These are phyloP conservation scores for Etia nguti DNA, from an alignment of 2,113 vertebrate genomes.

Conservation along the genomic window DNA sequence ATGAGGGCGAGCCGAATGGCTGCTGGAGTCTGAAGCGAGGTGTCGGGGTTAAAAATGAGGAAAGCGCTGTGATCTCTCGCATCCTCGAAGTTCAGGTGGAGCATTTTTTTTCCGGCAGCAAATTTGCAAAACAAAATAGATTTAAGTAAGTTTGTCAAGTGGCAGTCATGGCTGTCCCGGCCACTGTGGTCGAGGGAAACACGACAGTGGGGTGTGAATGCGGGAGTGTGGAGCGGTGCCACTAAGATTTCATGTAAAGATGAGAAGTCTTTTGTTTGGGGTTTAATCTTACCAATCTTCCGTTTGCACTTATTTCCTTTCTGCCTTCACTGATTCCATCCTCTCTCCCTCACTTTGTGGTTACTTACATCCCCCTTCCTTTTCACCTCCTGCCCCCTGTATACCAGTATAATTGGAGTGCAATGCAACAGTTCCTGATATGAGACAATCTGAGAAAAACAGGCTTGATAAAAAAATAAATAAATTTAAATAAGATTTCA, in stretches of 20 bases:
- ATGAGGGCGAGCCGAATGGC: no score
- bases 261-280: conserved; percentile 58
- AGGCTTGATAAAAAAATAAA: background rate
- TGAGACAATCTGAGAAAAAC: background rate
- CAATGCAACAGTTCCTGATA: background rate
- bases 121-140: background rate
- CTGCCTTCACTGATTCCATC: conserved; percentile 16
- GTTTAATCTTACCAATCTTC: conserved; percentile 45
- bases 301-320: background rate
- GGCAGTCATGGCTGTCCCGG: background rate
- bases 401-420: background rate
- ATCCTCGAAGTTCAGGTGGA: background rate
- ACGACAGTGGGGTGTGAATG: conserved; percentile 4
- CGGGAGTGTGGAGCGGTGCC: conserved; percentile 15
- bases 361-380: background rate
- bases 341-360: background rate
- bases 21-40: background rate
- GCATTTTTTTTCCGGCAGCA: background rate
- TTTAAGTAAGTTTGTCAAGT: background rate
- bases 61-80: background rate
- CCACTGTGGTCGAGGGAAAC: background rate
- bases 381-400: background rate
- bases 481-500: background rate
- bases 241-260: conserved; percentile 57
- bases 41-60: background rate